A percentile compares a stretch with the other conserved stretches of the same genome.
phyloP scores from a whole-genome alignment of 2,113 vertebrate genomes.

The Illadopsis cleaveri region DNA sequence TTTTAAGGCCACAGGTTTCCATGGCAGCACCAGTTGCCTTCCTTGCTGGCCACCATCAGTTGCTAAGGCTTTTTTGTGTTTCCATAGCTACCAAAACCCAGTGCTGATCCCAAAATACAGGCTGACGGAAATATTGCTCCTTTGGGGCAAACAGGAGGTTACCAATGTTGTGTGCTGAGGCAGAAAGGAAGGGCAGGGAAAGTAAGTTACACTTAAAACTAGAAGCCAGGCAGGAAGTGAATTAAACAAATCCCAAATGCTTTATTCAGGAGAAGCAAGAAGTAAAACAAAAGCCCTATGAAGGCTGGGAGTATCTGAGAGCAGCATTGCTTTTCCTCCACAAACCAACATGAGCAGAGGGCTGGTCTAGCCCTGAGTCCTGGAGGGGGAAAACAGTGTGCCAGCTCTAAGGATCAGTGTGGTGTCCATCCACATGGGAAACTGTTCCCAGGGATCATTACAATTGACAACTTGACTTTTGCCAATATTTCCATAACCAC shows the following conservation, averaged over 20 bases:
- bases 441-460: neutral
- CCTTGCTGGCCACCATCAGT: neutral
- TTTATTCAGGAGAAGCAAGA: neutral
- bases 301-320: neutral
- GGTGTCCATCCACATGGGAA: neutral
- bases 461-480: neutral
- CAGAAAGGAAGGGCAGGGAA: neutral
- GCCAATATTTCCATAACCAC: neutral
- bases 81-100: conserved; percentile 25
- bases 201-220: neutral
- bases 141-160: neutral
- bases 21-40: conserved; percentile 13
- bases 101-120: neutral
- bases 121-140: neutral
- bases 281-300: neutral
- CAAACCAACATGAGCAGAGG: neutral
- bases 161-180: neutral
- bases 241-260: neutral
- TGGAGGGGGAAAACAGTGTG: neutral
- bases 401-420: neutral
- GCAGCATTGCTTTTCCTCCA: neutral
- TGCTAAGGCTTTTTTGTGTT: conserved; percentile 51
- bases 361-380: neutral
- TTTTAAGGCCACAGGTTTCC: neutral
- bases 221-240: neutral